A percentile compares a stretch with the other conserved stretches of the same genome.
Conservation (phyloP, 2,888 invertebrate genomes). For the Mesorhabditis belari region DNA sequence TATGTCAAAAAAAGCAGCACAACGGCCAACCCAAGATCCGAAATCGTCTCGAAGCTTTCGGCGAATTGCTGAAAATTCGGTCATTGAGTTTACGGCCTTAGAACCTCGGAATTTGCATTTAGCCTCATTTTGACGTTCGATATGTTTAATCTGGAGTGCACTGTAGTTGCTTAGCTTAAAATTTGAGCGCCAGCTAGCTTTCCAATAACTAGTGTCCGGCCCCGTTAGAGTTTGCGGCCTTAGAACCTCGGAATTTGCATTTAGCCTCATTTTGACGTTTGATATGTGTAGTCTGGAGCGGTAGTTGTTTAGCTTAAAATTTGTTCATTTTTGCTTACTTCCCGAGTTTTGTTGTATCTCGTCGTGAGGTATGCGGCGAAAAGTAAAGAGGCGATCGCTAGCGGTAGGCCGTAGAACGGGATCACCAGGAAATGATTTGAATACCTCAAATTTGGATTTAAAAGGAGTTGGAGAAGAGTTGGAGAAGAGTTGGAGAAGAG, state of each 20-base stretch:
- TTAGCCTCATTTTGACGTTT: no score
- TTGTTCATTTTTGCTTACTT: no score
- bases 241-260: not conserved
- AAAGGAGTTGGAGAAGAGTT: not conserved
- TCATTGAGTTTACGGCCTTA: not conserved
- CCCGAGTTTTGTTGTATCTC: not conserved
- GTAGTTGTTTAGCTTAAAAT: no score
- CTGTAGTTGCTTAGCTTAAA: no score
- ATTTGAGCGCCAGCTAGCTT: no score
- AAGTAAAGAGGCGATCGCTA: not conserved
- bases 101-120: no score
- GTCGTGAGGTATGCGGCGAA: not conserved
- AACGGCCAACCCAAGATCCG: slow-evolving; percentile 10
- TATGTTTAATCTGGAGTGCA: no score
- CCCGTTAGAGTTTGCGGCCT: not conserved
- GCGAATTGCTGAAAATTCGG: not conserved
- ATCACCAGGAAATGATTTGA: slow-evolving; percentile 5
- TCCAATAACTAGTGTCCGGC: no score
- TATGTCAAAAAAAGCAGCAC: slow-evolving; percentile 25
- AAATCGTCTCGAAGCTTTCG: slow-evolving; percentile 13
- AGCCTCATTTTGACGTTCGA: no score
- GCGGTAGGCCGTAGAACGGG: slow-evolving; percentile 2
- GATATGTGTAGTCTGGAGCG: no score
- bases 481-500: no score
- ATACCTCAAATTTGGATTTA: slow-evolving; percentile 1